A percentile compares a stretch with the other conserved stretches of the same genome.
These are phyloP conservation scores for Troides oblongomaculatus DNA, from an alignment of 2,888 invertebrate genomes.

Conservation along the genomic window DNA sequence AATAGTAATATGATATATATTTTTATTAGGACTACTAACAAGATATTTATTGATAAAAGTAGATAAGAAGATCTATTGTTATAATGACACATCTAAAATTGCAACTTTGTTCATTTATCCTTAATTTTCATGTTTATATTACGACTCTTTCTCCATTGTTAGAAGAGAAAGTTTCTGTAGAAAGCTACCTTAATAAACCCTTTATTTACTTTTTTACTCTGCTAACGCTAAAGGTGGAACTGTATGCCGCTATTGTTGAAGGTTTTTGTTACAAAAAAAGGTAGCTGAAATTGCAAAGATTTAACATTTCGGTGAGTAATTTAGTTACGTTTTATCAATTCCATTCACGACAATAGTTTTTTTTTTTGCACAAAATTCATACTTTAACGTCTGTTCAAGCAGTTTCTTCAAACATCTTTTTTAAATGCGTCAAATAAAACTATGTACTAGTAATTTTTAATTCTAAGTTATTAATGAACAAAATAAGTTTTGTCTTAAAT, in stretches of 20 bases:
- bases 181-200: slow-evolving; percentile 60
- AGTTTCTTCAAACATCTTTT: too few species aligned
- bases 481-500: too few species aligned
- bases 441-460: too few species aligned
- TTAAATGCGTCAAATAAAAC: too few species aligned
- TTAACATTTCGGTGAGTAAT: slow-evolving; percentile 14
- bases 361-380: too few species aligned
- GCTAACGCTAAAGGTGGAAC: slow-evolving; percentile 22
- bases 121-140: slow-evolving; percentile 8
- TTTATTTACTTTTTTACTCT: slow-evolving; percentile 53
- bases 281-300: slow-evolving; percentile 13
- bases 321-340: slow-evolving; percentile 2
- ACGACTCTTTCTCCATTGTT: slow-evolving; percentile 48
- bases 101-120: not conserved
- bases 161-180: slow-evolving; percentile 62
- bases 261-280: slow-evolving; percentile 29
- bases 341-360: not conserved
- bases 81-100: not conserved
- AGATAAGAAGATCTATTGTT: too few species aligned
- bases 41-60: too few species aligned
- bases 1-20: too few species aligned
- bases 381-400: too few species aligned
- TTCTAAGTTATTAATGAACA: too few species aligned
- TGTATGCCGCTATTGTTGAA: slow-evolving; percentile 39
- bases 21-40: too few species aligned